Percentiles rank a stretch among this genome's conserved stretches.
Evolutionary conservation across 2,113 vertebrate genomes (phyloP).

Genomic region (Leucosticte australis): DNA sequence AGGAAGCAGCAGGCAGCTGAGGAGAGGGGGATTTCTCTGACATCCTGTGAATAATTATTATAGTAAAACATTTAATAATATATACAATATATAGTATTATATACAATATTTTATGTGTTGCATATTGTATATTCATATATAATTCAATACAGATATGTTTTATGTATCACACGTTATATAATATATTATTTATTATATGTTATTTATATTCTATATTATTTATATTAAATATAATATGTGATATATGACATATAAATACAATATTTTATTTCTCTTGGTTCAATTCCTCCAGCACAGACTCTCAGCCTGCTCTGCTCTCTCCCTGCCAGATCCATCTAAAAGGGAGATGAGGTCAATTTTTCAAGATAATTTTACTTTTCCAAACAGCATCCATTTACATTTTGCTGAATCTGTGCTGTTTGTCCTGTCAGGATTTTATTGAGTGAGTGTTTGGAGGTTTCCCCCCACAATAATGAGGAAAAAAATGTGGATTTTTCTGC

Average conservation of each 20-base stretch:
- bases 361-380: neutral
- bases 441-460: rapidly evolving
- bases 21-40: neutral
- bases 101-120: too few relatives aligned
- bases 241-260: neutral
- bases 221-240: too few relatives aligned
- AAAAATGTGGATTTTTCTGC: neutral
- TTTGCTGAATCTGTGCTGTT: neutral
- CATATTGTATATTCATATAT: too few relatives aligned
- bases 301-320: neutral
- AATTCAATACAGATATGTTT: too few relatives aligned
- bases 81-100: too few relatives aligned
- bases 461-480: rapidly evolving
- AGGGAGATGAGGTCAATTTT: rapidly evolving
- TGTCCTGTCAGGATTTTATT: neutral
- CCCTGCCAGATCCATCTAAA: neutral
- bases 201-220: too few relatives aligned
- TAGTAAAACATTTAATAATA: neutral
- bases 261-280: neutral
- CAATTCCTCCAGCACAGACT: neutral
- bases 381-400: rapidly evolving
- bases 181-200: too few relatives aligned
- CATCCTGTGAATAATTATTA: neutral
- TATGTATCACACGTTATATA: too few relatives aligned
- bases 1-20: neutral